Percentiles rank a stretch among this genome's conserved stretches.
Evolutionary conservation across 2,888 invertebrate genomes (phyloP).

Genomic region (Sepioteuthis lessoniana): DNA sequence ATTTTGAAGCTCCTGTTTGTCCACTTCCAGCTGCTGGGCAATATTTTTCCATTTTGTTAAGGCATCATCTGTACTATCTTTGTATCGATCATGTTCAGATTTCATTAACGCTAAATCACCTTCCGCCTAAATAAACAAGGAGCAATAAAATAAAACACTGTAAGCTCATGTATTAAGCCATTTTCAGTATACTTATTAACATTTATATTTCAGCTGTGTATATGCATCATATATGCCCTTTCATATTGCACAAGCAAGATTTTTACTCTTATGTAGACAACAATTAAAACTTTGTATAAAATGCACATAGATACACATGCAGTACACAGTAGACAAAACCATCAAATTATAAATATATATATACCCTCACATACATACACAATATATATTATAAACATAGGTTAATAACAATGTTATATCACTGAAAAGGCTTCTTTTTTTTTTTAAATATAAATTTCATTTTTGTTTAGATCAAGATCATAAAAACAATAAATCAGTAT

Average conservation of each 20-base stretch:
- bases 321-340: background rate
- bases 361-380: background rate
- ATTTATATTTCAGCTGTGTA: background rate
- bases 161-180: background rate
- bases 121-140: conserved; percentile 72
- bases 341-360: background rate
- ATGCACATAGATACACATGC: background rate
- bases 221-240: background rate
- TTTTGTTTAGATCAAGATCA: background rate
- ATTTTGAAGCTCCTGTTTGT: conserved; percentile 69
- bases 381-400: background rate
- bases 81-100: conserved; percentile 71
- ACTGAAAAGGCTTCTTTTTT: background rate
- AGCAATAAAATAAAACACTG: background rate
- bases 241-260: background rate
- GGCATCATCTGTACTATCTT: conserved; percentile 78
- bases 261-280: background rate
- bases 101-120: conserved; percentile 66
- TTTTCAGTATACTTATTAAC: background rate
- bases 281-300: background rate
- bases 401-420: background rate
- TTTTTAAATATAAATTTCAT: background rate
- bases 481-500: background rate
- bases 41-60: conserved; percentile 76
- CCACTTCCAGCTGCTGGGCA: conserved; percentile 72